phyloP scores from a whole-genome alignment of 2,797 vertebrate genomes.

The Melanotaenia pygmaea region DNA sequence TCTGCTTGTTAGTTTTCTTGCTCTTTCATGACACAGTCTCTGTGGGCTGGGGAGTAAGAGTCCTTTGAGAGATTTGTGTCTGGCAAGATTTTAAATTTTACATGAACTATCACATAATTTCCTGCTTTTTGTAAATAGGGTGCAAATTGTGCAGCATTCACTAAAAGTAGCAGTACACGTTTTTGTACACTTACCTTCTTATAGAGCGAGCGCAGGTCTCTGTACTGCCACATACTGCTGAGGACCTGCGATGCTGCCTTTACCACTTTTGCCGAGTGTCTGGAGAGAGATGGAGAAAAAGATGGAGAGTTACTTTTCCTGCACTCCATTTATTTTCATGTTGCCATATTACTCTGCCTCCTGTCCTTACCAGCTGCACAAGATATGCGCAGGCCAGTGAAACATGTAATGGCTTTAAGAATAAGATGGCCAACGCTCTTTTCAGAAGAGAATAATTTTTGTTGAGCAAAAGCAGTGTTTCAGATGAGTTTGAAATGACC shows the following conservation, averaged over 20 bases:
- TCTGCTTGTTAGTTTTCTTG: neutral
- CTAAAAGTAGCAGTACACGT: neutral
- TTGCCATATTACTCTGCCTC: conserved; percentile 26
- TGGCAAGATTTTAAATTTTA: neutral
- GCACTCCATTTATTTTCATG: conserved; percentile 31
- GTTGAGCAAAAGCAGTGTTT: conserved; percentile 45
- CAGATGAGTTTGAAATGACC: conserved; percentile 70
- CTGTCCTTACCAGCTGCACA: conserved; percentile 36
- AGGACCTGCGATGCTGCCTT: conserved; percentile 99
- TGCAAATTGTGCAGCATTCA: neutral
- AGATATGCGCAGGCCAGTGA: conserved; percentile 21
- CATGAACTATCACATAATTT: neutral
- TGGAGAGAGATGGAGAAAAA: conserved; percentile 64
- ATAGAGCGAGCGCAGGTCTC: conserved; percentile 99
- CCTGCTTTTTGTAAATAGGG: neutral
- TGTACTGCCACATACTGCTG: conserved; percentile 99
- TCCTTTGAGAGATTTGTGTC: neutral
- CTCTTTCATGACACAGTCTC: neutral
- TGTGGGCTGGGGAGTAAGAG: neutral
- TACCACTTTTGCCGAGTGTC: conserved; percentile 98
- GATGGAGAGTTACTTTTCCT: conserved; percentile 41
- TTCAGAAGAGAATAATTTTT: conserved; percentile 51
- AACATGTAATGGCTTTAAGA: conserved; percentile 42
- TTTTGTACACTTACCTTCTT: conserved; percentile 91
- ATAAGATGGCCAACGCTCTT: conserved; percentile 52